A percentile compares a stretch with the other conserved stretches of the same genome.
These are phyloP conservation scores for Sylvia atricapilla DNA, from an alignment of 2,113 vertebrate genomes.

Conservation along the genomic window DNA sequence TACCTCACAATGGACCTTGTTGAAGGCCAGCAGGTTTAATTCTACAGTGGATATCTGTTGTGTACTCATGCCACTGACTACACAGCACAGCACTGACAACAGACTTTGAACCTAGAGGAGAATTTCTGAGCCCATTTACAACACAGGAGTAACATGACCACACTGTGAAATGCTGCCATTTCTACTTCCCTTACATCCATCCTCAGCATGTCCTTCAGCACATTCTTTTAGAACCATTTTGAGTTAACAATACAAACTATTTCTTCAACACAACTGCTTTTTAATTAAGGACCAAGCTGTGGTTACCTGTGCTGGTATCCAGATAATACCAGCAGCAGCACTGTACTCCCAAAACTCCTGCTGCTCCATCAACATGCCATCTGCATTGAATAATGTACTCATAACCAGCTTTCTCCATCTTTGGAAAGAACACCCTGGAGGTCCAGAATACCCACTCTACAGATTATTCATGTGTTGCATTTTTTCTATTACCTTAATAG, in stretches of 20 bases:
- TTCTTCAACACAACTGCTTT: neutral
- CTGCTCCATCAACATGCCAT: neutral
- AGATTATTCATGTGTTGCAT: neutral
- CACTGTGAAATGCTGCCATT: neutral
- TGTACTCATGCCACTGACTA: neutral
- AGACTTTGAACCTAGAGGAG: neutral
- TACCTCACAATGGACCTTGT: neutral
- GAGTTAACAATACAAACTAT: neutral
- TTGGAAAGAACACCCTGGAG: neutral
- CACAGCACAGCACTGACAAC: rapidly evolving
- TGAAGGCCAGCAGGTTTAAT: neutral
- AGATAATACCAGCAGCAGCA: neutral
- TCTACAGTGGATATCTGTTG: neutral
- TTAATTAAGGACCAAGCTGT: neutral
- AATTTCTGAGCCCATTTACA: neutral
- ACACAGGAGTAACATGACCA: neutral
- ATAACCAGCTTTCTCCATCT: neutral
- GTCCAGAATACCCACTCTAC: neutral
- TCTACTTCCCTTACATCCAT: neutral
- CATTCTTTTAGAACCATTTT: neutral
- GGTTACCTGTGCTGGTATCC: neutral
- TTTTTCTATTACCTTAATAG: constrained; percentile 85
- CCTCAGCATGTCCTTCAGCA: neutral
- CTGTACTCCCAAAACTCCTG: neutral
- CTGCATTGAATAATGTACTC: neutral